Evolutionary conservation across 2,113 vertebrate genomes (phyloP), one percentile per base, ranked within the genome.

Genomic region (Pelusios castaneus): DNA sequence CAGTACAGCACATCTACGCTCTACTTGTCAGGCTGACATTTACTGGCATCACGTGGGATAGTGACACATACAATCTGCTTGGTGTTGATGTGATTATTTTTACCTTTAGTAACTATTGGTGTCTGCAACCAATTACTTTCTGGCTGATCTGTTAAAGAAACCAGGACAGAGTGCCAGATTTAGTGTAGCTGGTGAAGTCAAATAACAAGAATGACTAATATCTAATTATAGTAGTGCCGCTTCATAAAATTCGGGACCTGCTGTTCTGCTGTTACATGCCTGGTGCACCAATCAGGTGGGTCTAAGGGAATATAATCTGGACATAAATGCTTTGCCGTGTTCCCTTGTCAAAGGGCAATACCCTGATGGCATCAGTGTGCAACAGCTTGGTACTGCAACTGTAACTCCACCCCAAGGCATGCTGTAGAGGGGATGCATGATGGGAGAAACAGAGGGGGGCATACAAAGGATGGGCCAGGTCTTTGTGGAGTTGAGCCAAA

Each of bases 41-140:
- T 55, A 11, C 0, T 2, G 67, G 11, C 10, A 10, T 45, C 0
- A 1, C 3, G 0, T 5, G 7, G 25, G 34, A 45, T 45, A 52
- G 29, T 0, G 5, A 55, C 9, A 1, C 4, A 5, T 21, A 49
- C 4, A 79, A 29, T 10, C 55, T 84, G 79, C 79, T 73, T 47
- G 11, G 4, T 55, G 51, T 10, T 70, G 38, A 34, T 45, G 34
- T 55, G 60, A 47, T 49, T 31, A 60, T 34, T 47, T 82, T 82
- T 34, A 60, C 29, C 12, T 31, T 60, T 56, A 45, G 17, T 45
- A 43, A 7, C 27, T 41, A 29, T 24, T 82, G 47, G 41, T 60
- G 41, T 58, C 81, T 47, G 56, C 25, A 14, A 34, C 38, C 19
- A 82, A 31, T 60, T 45, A 41, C 41, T 34, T 76, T 6, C 45